Evolutionary conservation across 2,888 invertebrate species (phyloP).

Genomic region (Noctua pronuba): DNA sequence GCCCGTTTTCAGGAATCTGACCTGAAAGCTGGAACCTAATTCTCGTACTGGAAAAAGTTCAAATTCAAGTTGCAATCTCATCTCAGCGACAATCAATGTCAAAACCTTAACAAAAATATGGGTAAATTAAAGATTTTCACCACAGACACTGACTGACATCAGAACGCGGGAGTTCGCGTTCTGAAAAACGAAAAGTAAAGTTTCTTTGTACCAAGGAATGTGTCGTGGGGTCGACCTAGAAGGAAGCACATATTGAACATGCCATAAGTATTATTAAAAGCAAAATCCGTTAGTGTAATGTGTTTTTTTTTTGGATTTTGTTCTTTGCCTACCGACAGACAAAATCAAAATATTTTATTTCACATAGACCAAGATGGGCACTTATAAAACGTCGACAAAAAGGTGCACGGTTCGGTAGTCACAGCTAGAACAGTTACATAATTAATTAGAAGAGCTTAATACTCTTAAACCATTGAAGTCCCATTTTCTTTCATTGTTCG

Average conservation of each 20-base stretch:
- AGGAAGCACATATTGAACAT: background rate
- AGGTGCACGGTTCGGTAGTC: too few species aligned
- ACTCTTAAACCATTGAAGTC: background rate
- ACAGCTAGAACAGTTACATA: background rate
- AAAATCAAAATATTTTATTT: too few species aligned
- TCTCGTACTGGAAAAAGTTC: background rate
- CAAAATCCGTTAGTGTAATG: background rate
- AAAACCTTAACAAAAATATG: background rate
- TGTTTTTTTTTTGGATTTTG: background rate
- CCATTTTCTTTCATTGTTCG: slow-evolving; percentile 1
- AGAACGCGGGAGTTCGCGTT: too few species aligned
- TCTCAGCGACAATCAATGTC: background rate
- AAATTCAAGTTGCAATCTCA: background rate
- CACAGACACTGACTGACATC: too few species aligned
- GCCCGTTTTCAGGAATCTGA: background rate
- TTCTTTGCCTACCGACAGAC: too few species aligned
- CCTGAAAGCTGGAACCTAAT: background rate
- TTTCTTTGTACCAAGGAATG: background rate
- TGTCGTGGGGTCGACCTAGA: background rate
- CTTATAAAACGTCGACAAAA: too few species aligned
- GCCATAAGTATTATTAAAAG: background rate
- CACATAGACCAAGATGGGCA: too few species aligned
- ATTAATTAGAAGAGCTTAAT: background rate
- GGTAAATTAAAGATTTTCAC: background rate
- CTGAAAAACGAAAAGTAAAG: background rate